Evolutionary conservation across 2,113 vertebrate species (phyloP), one percentile per base, ranked within the genome.

Genomic region (Solea solea): DNA sequence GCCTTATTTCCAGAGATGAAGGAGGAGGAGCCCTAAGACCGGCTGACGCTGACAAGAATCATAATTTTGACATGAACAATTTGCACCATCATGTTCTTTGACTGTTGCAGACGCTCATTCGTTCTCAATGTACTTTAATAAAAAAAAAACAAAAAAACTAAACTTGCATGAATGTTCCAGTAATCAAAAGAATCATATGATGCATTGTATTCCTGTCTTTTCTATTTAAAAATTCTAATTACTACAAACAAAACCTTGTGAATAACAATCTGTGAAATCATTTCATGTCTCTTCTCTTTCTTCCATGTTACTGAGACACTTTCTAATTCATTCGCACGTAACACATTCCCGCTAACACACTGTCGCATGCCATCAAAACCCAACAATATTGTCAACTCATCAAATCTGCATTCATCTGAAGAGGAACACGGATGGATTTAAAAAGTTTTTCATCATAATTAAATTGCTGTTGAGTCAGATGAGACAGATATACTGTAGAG

Each of bases 1-100:
- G 86, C 86, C 92, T 92, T 83, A 63, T 92, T 93, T 94, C 82
- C 92, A 94, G 93, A 93, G 82, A 84, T 91, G 89, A 94, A 92
- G 91, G 89, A 78, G 81, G 61, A 74, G 82, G 84, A 85, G 76
- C 44, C 86, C 68, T 77, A 76, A 88, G 69, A 79, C 76, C 79
- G 39, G 73, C 75, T 50, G 87, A 82, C 76, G 86, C 84, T 72
- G 88, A 83, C 81, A 81, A 92, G 66, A 91, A 81, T 81, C 59
- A 21, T 89, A 69, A 84, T 72, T 59, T 48, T 89, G 68, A 69
- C 62, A 83, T 64, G 59, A 48, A 11, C 69, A 62, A 41, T 61
- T 68, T 68, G 61, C 65, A 64, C 67, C 57, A 54, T 41, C 39
- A 45, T 82, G 72, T 76, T 40, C 27, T 81, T 54, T 69, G 60